Base-by-base conservation (phyloP, 2,888 invertebrate genomes). In the Caenorhabditis uteleia region DNA sequence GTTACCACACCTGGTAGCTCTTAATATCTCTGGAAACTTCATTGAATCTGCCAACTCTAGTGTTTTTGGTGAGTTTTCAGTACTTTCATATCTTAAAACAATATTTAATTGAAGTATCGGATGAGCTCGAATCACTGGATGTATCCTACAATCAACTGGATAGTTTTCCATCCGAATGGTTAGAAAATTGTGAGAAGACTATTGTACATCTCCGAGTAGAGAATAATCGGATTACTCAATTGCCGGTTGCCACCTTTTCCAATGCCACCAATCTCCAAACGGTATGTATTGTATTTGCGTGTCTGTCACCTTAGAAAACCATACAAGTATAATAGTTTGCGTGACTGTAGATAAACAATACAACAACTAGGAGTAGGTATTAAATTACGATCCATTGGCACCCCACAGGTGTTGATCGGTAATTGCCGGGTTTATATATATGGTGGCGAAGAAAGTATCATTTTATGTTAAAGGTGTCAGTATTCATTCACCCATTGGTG, bases 181-280 rank as follows among this genome's bases (percentile, higher is more conserved):
- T 70, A 2, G 49, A 59, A 21, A 57, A 55, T 12, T 60, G 60
- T 14, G 40, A 62, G 20, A 44, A 47, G 10, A 43, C 49, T 0
- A 25, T 74, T 27, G 61, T 48, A 5, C 62, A 68, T 34, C 38
- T 74, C 20, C 44, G 75, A 44, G 54, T 79, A 31, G 60, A 73
- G 8, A 47, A 51, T 18, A 78, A 78, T 48, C 49, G 39, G 25
- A 71, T 77, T 38, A 40, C 46, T 18, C 42, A 68, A 18, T 23
- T 79, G 20, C 44, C 60, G 31, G 47, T 56, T 16, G 44, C 45
- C 26, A 47, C 45, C 7, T 57, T 79, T 27, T 34, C 43, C 36
- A 79, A 79, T 61, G 68, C 74, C 10, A 75, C 73, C 16, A 65
- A 68, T 58, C 64, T 79, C 5, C 74, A 77, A 54, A 75, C 70